These are phyloP conservation scores for Stegastes partitus DNA, from an alignment of 2,113 vertebrate genomes.

Conservation along the genomic window DNA sequence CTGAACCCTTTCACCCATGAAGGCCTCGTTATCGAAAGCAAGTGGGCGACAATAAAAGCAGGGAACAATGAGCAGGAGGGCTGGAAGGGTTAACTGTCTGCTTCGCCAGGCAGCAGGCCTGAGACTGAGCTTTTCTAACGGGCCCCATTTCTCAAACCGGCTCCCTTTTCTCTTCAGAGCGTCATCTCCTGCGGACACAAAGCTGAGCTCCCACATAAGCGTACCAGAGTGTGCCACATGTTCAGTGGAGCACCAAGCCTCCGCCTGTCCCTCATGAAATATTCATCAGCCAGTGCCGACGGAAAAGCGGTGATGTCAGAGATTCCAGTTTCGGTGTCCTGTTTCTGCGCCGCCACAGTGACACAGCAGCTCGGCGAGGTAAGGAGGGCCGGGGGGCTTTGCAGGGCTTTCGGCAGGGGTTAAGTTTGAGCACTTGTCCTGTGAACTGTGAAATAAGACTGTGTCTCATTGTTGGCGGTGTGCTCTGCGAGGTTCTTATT, in stretches of 20 bases:
- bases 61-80: conserved; percentile 9
- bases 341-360: conserved; percentile 62
- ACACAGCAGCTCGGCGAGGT: conserved; percentile 57
- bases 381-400: conserved; percentile 31
- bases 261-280: conserved; percentile 77
- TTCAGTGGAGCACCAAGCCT: conserved; percentile 63
- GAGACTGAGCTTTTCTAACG: conserved; percentile 22
- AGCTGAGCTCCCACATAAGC: conserved; percentile 40
- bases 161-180: conserved; percentile 29
- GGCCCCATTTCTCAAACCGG: conserved; percentile 35
- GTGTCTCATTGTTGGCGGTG: conserved; percentile 17
- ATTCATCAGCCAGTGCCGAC: conserved; percentile 64
- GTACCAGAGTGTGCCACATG: conserved; percentile 68
- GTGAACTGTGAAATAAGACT: conserved; percentile 55
- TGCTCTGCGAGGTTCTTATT: conserved; percentile 25
- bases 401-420: conserved; percentile 27
- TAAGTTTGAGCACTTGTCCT: conserved; percentile 38
- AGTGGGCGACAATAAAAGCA: background rate
- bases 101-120: conserved; percentile 37
- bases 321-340: conserved; percentile 74
- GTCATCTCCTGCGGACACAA: conserved; percentile 45
- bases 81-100: conserved; percentile 47
- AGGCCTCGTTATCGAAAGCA: conserved; percentile 34
- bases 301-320: conserved; percentile 82
- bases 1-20: conserved; percentile 8